Evolutionary conservation across 64 coral and sea anemone genomes (phyloP).

Genomic region (Catalaphyllia jardinei): DNA sequence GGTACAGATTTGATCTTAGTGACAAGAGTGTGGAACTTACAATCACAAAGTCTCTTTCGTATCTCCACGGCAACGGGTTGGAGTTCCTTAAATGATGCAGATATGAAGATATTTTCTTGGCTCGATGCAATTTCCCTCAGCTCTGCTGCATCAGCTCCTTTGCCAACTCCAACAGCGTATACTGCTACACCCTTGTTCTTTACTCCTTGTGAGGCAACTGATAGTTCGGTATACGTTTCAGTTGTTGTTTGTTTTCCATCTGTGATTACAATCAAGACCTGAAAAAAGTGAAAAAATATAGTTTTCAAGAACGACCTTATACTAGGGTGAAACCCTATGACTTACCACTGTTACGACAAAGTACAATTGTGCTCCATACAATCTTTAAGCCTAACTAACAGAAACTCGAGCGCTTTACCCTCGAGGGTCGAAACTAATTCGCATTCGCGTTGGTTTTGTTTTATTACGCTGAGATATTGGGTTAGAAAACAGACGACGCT

Average conservation of each 20-base stretch:
- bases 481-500: too few species aligned
- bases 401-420: too few species aligned
- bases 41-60: slow-evolving; percentile 14
- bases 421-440: too few species aligned
- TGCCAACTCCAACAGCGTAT: slow-evolving; percentile 53
- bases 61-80: neutral
- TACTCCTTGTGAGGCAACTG: slow-evolving; percentile 10
- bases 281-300: too few species aligned
- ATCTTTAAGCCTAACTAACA: too few species aligned
- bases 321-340: too few species aligned
- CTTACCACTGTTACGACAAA: too few species aligned
- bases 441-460: too few species aligned
- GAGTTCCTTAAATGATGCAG: slow-evolving; percentile 39
- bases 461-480: too few species aligned
- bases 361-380: too few species aligned
- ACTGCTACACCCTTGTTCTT: slow-evolving; percentile 18
- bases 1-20: too few species aligned
- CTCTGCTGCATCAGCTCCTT: slow-evolving; percentile 13
- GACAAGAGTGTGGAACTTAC: neutral
- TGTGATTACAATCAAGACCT: slow-evolving; percentile 45
- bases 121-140: slow-evolving; percentile 52
- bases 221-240: slow-evolving; percentile 1
- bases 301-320: too few species aligned
- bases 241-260: slow-evolving; percentile 58
- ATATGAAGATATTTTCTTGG: slow-evolving; percentile 12